Conservation (phyloP, 2,113 vertebrate genomes). For the Riparia riparia region DNA sequence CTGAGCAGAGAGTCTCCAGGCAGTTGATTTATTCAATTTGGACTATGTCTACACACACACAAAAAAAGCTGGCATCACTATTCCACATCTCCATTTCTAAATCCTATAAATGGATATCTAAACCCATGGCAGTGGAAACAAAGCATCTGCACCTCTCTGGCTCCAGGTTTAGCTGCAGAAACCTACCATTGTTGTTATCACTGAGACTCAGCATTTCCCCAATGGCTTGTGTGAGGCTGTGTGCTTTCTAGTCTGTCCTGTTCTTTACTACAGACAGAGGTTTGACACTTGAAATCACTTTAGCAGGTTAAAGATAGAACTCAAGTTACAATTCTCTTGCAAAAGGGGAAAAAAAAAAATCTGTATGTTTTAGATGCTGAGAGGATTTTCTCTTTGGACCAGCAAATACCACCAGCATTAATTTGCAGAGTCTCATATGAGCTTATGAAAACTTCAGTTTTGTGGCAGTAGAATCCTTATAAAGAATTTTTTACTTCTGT, state of each 20-base stretch:
- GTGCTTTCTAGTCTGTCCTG: not conserved
- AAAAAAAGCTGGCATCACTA: not conserved
- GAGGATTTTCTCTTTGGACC: not conserved
- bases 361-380: not conserved
- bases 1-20: not conserved
- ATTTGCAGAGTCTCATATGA: not conserved
- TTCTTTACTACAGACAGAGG: not conserved
- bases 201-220: not conserved
- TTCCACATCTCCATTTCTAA: not conserved
- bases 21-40: not conserved
- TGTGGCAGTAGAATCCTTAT: not conserved
- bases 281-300: conserved; percentile 52
- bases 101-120: not conserved
- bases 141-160: not conserved
- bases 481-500: not conserved
- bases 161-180: not conserved
- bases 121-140: not conserved
- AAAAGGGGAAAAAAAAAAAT: not conserved
- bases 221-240: not conserved
- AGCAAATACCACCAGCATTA: not conserved
- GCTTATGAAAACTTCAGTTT: not conserved
- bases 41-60: not conserved
- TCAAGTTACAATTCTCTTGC: not conserved
- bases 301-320: conserved; percentile 26
- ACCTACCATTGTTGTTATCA: not conserved